These are phyloP conservation scores for Dendroctonus valens DNA, from an alignment of 1,140 invertebrate species.

Conservation along the genomic window DNA sequence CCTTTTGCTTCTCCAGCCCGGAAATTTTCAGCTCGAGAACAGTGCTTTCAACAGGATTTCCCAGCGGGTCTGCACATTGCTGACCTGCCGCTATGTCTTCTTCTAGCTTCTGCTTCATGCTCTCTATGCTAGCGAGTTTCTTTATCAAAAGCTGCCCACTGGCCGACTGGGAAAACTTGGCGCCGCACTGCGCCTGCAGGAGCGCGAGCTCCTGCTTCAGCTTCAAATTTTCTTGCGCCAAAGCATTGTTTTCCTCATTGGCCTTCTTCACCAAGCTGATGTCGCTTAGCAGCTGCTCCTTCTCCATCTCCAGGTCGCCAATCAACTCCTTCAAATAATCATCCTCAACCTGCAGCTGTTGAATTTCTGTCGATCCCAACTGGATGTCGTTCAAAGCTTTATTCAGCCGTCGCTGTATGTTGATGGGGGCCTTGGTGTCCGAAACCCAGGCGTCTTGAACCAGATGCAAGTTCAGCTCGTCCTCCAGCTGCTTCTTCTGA, in stretches of 20 bases:
- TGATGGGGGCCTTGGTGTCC: conserved; percentile 5
- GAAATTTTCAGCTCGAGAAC: conserved; percentile 20
- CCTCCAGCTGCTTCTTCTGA: conserved; percentile 23
- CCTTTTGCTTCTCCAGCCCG: conserved; percentile 15
- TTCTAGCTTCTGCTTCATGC: conserved; percentile 6
- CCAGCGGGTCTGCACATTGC: not conserved
- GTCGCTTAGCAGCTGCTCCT: conserved; percentile 13
- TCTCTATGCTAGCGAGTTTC: conserved; percentile 13
- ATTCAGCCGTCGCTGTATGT: conserved; percentile 10
- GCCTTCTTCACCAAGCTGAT: conserved; percentile 18
- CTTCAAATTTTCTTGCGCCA: conserved; percentile 16
- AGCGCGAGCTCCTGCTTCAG: conserved; percentile 16
- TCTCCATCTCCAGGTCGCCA: conserved; percentile 12
- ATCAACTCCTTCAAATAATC: conserved; percentile 16
- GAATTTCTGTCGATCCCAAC: not conserved
- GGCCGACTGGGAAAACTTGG: not conserved
- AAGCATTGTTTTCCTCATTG: conserved; percentile 15
- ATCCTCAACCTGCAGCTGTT: conserved; percentile 15
- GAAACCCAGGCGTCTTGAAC: not conserved
- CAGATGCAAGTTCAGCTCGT: conserved; percentile 10
- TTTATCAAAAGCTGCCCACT: conserved; percentile 13
- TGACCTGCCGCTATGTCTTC: conserved; percentile 4
- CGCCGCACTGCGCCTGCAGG: not conserved
- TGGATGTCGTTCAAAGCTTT: conserved; percentile 17
- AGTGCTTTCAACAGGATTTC: conserved; percentile 14